Conservation (phyloP, 2,888 invertebrate species). For the Erebia epiphron region DNA sequence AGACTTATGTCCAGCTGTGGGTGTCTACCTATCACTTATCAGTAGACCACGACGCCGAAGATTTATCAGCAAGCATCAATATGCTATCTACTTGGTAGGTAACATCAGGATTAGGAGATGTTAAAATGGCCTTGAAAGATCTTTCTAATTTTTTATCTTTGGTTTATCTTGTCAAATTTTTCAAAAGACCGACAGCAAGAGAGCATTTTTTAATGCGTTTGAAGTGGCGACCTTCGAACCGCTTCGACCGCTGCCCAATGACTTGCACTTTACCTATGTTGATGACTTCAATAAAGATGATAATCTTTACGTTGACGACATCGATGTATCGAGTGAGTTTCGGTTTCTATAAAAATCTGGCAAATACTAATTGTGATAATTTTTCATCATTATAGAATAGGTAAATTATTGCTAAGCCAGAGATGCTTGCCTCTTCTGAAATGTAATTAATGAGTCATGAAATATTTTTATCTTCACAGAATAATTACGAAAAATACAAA, state of each 20-base stretch:
- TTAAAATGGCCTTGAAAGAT: no score
- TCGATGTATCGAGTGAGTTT: slow-evolving; percentile 66
- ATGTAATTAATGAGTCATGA: not conserved
- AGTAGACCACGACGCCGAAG: no score
- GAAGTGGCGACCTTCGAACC: slow-evolving; percentile 68
- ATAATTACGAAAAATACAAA: no score
- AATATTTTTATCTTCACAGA: no score
- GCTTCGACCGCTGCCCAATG: slow-evolving; percentile 60
- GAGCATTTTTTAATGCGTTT: slow-evolving; percentile 42
- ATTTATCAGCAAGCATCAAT: no score
- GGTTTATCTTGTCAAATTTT: not conserved
- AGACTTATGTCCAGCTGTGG: no score
- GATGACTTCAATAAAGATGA: slow-evolving; percentile 67
- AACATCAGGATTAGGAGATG: no score
- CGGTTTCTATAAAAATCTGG: not conserved
- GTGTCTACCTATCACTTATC: no score
- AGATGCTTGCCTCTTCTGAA: not conserved
- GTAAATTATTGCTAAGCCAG: no score
- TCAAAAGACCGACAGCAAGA: not conserved
- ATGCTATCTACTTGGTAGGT: no score
- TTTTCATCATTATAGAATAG: no score
- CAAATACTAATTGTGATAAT: not conserved
- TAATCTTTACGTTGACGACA: slow-evolving; percentile 72
- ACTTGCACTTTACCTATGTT: slow-evolving; percentile 70
- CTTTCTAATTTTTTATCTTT: not conserved